Conservation (phyloP, 2,797 vertebrate genomes). For the Corythornis leucogaster region DNA sequence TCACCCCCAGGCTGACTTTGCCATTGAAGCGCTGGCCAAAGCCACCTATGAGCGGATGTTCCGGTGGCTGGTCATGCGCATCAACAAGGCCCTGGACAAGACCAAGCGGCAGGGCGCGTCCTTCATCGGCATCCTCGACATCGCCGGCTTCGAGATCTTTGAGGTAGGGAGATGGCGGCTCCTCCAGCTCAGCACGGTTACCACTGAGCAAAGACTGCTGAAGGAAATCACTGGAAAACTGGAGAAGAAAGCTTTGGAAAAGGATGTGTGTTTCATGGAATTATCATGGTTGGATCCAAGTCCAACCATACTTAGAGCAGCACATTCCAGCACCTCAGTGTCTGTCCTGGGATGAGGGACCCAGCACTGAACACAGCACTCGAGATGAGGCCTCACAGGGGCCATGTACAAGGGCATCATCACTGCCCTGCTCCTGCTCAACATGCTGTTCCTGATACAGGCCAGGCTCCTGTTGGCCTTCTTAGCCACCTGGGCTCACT, state of each 20-base stretch:
- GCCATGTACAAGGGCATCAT: too few species aligned
- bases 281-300: too few species aligned
- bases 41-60: conserved; percentile 97
- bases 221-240: neutral
- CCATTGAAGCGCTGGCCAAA: conserved; percentile 95
- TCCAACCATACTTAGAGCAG: too few species aligned
- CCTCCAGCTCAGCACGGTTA: neutral
- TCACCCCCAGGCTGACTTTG: conserved; percentile 91
- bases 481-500: too few species aligned
- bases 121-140: conserved; percentile 98
- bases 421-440: too few species aligned
- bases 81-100: conserved; percentile 96
- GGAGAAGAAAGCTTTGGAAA: neutral
- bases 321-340: too few species aligned
- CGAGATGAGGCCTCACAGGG: too few species aligned
- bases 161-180: conserved; percentile 80
- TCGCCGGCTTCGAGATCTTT: conserved; percentile 98
- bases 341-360: too few species aligned
- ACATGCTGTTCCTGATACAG: too few species aligned
- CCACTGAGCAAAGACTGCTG: rapidly evolving
- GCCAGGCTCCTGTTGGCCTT: too few species aligned
- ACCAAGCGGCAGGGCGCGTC: conserved; percentile 98
- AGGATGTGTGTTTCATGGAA: neutral
- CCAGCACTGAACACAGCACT: too few species aligned
- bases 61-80: conserved; percentile 96